Evolutionary conservation across 2,888 invertebrate species (phyloP).

Genomic region (Pardosa pseudoannulata): DNA sequence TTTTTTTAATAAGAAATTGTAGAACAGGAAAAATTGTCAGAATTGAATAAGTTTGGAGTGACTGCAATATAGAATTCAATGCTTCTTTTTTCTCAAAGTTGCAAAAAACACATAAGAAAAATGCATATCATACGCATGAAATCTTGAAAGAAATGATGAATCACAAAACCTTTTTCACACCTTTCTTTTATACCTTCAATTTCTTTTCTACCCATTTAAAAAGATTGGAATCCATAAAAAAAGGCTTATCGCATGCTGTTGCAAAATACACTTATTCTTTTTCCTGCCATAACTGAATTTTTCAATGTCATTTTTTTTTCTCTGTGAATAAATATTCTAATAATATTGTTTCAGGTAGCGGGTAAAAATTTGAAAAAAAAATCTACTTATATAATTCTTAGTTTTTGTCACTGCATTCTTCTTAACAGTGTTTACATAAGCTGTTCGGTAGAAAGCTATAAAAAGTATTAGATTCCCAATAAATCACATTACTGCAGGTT

Average conservation of each 20-base stretch:
- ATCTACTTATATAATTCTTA: constrained; percentile 59
- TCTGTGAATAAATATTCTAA: constrained; percentile 38
- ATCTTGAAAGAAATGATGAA: too few species aligned
- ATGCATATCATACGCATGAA: too few species aligned
- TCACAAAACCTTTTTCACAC: too few species aligned
- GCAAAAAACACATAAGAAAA: too few species aligned
- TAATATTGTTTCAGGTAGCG: constrained; percentile 57
- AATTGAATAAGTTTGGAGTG: too few species aligned
- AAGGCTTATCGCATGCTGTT: constrained; percentile 34
- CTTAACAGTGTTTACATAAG: constrained; percentile 71
- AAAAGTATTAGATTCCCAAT: constrained; percentile 72
- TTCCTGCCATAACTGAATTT: constrained; percentile 42
- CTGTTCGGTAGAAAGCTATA: constrained; percentile 57
- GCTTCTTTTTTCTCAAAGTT: too few species aligned
- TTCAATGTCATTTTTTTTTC: constrained; percentile 57
- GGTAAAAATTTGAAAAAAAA: constrained; percentile 7
- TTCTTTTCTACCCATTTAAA: constrained; percentile 17
- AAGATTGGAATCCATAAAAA: constrained; percentile 19
- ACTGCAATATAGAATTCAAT: too few species aligned
- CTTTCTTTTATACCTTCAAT: constrained; percentile 1
- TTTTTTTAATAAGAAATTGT: too few species aligned
- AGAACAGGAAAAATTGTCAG: too few species aligned
- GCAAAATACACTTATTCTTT: constrained; percentile 42
- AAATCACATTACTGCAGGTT: constrained; percentile 67
- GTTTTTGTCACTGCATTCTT: constrained; percentile 66